Conservation (phyloP, 2,888 invertebrate species). For the Ramazzottius varieornatus region DNA sequence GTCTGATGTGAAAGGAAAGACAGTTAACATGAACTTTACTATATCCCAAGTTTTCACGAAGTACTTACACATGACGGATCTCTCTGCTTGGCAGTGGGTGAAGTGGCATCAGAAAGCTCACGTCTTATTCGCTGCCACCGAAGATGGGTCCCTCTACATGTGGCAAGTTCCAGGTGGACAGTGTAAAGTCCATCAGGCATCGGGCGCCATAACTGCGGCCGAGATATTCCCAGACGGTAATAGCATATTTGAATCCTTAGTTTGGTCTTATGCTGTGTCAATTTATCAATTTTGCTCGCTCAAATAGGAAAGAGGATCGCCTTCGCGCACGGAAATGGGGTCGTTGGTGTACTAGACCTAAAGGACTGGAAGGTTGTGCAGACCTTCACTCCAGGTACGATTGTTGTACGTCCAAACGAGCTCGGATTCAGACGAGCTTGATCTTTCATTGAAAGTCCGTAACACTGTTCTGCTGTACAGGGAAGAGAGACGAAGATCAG, state of each 20-base stretch:
- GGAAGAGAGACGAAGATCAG: not conserved
- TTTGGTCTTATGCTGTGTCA: too few relatives aligned
- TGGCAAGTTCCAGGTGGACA: not conserved
- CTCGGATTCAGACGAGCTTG: not conserved
- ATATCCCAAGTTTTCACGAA: not conserved
- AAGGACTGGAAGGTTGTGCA: not conserved
- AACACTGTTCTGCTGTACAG: not conserved
- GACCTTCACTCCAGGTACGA: not conserved
- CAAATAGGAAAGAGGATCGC: not conserved
- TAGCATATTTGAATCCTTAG: not conserved
- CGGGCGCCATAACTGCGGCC: not conserved
- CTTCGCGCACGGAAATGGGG: not conserved
- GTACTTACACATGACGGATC: too few relatives aligned
- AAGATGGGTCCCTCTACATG: not conserved
- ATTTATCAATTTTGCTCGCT: too few relatives aligned
- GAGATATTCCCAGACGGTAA: not conserved
- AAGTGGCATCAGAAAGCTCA: not conserved
- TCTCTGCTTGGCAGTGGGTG: not conserved
- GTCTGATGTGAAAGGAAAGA: too few relatives aligned
- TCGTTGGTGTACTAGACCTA: not conserved
- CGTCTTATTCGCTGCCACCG: not conserved
- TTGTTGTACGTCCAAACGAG: too few relatives aligned
- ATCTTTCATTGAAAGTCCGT: too few relatives aligned
- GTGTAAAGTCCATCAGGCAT: not conserved
- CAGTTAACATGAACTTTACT: too few relatives aligned